Percentiles rank a stretch among this genome's conserved stretches.
Evolutionary conservation across 2,797 vertebrate genomes (phyloP).

Genomic region (Microctenopoma steveboyesi): DNA sequence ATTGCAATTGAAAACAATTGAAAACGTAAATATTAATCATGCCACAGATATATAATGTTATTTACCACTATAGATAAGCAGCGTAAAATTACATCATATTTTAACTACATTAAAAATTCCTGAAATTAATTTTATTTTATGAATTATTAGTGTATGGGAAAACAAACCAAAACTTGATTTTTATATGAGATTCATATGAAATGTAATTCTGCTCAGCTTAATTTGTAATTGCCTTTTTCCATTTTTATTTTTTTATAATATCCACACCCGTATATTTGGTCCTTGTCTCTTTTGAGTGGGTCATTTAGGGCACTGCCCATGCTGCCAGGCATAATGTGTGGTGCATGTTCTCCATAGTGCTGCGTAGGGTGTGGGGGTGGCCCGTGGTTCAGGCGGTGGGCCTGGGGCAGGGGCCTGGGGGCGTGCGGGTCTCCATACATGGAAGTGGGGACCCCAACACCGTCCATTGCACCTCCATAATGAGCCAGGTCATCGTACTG

Average conservation of each 20-base stretch:
- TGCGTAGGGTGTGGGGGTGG: conserved; percentile 91
- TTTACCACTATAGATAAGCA: not conserved
- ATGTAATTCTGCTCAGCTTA: too few species aligned
- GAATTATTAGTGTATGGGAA: not conserved
- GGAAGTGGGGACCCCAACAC: conserved; percentile 90
- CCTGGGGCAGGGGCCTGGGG: conserved; percentile 89
- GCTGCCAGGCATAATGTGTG: conserved; percentile 91
- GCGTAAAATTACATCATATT: too few species aligned
- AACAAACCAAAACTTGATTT: too few species aligned
- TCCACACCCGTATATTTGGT: conserved; percentile 94
- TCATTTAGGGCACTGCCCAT: conserved; percentile 94
- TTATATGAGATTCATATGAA: too few species aligned
- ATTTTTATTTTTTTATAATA: too few species aligned
- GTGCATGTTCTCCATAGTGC: conserved; percentile 93
- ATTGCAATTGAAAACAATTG: not conserved
- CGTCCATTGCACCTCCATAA: conserved; percentile 93
- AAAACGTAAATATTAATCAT: not conserved
- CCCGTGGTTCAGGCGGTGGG: conserved; percentile 94
- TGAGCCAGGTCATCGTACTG: conserved; percentile 97
- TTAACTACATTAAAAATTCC: too few species aligned
- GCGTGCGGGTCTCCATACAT: conserved; percentile 96
- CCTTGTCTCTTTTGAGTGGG: conserved; percentile 94
- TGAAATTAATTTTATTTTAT: not conserved
- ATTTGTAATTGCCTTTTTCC: not conserved
- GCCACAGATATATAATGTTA: too few species aligned